Evolutionary conservation across 2,888 invertebrate genomes (phyloP).

Genomic region (Carcina quercana): DNA sequence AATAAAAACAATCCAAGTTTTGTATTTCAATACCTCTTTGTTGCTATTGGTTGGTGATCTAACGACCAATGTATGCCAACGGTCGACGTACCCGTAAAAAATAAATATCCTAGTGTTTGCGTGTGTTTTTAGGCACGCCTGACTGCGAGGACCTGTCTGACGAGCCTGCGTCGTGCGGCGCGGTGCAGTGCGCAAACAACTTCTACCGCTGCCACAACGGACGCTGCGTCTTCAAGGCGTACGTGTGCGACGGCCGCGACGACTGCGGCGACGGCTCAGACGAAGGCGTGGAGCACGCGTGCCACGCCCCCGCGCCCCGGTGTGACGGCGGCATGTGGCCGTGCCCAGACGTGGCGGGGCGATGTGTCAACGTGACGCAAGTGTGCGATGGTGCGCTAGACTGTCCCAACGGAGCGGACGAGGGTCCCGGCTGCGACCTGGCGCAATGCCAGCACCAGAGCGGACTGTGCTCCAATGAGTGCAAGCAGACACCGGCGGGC

Average conservation of each 20-base stretch:
- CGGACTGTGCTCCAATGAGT: slow-evolving; percentile 87
- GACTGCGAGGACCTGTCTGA: slow-evolving; percentile 95
- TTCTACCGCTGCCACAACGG: slow-evolving; percentile 90
- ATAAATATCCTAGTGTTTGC: neutral
- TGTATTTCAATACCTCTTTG: no score
- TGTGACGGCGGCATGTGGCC: slow-evolving; percentile 88
- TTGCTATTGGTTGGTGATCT: no score
- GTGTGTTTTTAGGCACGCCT: slow-evolving; percentile 67
- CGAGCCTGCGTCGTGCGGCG: slow-evolving; percentile 88
- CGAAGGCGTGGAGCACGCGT: slow-evolving; percentile 88
- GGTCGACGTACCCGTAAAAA: no score
- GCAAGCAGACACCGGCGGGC: slow-evolving; percentile 90
- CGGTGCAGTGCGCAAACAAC: slow-evolving; percentile 82
- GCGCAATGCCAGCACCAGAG: slow-evolving; percentile 84
- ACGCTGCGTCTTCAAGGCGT: slow-evolving; percentile 92
- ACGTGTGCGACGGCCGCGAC: slow-evolving; percentile 95
- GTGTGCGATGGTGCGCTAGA: slow-evolving; percentile 92
- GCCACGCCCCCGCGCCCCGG: slow-evolving; percentile 81
- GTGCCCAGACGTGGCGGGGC: slow-evolving; percentile 86
- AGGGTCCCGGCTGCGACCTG: slow-evolving; percentile 80
- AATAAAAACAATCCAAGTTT: no score
- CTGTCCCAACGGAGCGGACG: slow-evolving; percentile 89
- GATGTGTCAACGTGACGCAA: slow-evolving; percentile 89
- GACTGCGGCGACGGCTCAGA: slow-evolving; percentile 95
- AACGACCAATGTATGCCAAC: no score